Conservation (phyloP, 2,797 vertebrate genomes). For the Anguilla anguilla region DNA sequence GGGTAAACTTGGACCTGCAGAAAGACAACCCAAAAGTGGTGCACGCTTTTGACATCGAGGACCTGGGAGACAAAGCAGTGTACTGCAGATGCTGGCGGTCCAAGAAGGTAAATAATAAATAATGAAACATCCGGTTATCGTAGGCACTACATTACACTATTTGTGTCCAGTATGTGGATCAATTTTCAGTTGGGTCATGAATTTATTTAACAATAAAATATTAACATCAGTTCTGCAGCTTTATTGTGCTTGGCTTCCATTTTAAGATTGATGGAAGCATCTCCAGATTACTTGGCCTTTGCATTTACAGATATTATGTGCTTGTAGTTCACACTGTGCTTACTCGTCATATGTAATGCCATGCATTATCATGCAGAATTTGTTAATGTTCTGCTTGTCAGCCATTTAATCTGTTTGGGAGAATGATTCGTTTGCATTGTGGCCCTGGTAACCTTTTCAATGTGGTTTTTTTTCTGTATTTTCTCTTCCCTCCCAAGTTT, state of each 20-base stretch:
- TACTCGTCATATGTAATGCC: background rate
- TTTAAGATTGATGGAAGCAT: background rate
- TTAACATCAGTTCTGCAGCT: background rate
- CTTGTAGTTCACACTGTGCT: background rate
- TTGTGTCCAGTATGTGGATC: no score
- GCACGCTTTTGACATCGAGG: slow-evolving; percentile 86
- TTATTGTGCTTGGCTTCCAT: background rate
- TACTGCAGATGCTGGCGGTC: slow-evolving; percentile 89
- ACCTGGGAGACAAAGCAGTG: slow-evolving; percentile 85
- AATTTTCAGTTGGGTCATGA: no score
- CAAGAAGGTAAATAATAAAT: slow-evolving; percentile 78
- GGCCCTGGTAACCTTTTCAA: background rate
- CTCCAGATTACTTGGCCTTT: background rate
- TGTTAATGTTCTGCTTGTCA: background rate
- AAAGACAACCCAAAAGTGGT: slow-evolving; percentile 89
- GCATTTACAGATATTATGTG: background rate
- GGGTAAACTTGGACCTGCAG: slow-evolving; percentile 81
- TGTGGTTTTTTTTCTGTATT: background rate
- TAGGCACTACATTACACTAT: no score
- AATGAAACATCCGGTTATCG: no score
- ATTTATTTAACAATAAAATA: no score
- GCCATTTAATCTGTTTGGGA: background rate
- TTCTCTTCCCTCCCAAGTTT: slow-evolving; percentile 67
- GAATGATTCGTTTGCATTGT: background rate
- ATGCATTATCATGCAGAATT: background rate